phyloP scores from a whole-genome alignment of 2,888 invertebrate genomes.

The Abrostola tripartita region DNA sequence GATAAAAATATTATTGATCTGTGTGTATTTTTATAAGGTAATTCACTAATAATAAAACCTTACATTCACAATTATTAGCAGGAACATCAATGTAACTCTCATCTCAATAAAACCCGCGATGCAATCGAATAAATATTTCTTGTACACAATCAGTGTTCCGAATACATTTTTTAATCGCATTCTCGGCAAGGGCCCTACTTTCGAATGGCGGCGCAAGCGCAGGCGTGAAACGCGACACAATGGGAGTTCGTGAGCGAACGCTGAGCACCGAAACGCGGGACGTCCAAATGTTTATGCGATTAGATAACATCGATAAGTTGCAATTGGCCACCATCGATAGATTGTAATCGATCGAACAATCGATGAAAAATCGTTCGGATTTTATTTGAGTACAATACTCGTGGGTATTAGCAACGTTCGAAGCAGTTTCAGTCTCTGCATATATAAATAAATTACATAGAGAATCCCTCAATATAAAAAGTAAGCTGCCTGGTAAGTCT shows the following conservation, averaged over 20 bases:
- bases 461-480: conserved; percentile 2
- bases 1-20: too few species aligned
- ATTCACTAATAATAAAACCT: too few species aligned
- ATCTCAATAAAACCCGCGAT: conserved; percentile 31
- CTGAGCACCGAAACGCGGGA: conserved; percentile 60
- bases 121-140: conserved; percentile 61
- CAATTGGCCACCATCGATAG: conserved; percentile 68
- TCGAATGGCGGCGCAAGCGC: conserved; percentile 66
- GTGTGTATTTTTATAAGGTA: too few species aligned
- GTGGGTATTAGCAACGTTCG: conserved; percentile 23
- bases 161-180: conserved; percentile 69
- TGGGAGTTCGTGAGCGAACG: conserved; percentile 71
- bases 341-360: conserved; percentile 62
- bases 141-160: conserved; percentile 63
- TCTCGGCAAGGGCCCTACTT: conserved; percentile 67
- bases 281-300: conserved; percentile 83
- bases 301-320: conserved; percentile 72
- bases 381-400: conserved; percentile 42
- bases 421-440: conserved; percentile 18
- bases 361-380: conserved; percentile 57
- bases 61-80: conserved; percentile 1
- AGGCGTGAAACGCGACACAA: conserved; percentile 80
- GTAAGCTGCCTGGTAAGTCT: too few species aligned
- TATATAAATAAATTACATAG: conserved; percentile 26
- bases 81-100: conserved; percentile 10